Evolutionary conservation across 2,113 vertebrate species (phyloP).

Genomic region (Pongo pygmaeus): DNA sequence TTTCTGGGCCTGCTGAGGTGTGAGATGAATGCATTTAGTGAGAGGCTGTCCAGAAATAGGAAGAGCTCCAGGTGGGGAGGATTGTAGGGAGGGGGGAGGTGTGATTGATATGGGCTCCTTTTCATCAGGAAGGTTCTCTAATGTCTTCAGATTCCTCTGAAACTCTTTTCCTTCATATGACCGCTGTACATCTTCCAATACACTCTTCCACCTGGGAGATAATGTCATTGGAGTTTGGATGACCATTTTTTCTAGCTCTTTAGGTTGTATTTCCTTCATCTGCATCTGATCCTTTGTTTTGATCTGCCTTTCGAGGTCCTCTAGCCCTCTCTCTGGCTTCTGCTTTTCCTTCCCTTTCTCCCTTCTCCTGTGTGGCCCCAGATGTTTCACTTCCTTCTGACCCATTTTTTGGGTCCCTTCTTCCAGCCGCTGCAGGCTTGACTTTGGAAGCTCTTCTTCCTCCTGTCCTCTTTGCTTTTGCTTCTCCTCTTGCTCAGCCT

Average conservation of each 20-base stretch:
- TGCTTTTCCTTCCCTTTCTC: neutral
- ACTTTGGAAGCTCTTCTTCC: neutral
- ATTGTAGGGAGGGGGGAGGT: neutral
- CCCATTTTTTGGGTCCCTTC: neutral
- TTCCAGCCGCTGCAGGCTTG: neutral
- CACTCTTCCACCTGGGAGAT: neutral
- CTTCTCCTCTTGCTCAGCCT: neutral
- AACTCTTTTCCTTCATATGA: neutral
- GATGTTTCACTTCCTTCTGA: neutral
- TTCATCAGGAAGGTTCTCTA: neutral
- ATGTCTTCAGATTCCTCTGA: neutral
- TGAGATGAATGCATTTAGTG: neutral
- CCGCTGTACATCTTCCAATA: neutral
- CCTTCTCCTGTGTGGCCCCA: neutral
- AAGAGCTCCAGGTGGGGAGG: neutral
- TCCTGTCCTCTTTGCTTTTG: neutral
- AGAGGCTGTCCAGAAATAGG: neutral
- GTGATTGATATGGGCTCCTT: neutral
- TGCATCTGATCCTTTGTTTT: neutral
- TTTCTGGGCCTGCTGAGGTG: fast-evolving
- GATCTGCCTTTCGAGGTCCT: neutral
- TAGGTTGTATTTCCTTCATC: neutral
- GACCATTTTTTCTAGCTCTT: neutral
- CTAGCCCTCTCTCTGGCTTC: neutral
- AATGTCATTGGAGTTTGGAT: neutral